Base-by-base conservation (phyloP, 2,113 vertebrate genomes). In the Macquaria ambigua region DNA sequence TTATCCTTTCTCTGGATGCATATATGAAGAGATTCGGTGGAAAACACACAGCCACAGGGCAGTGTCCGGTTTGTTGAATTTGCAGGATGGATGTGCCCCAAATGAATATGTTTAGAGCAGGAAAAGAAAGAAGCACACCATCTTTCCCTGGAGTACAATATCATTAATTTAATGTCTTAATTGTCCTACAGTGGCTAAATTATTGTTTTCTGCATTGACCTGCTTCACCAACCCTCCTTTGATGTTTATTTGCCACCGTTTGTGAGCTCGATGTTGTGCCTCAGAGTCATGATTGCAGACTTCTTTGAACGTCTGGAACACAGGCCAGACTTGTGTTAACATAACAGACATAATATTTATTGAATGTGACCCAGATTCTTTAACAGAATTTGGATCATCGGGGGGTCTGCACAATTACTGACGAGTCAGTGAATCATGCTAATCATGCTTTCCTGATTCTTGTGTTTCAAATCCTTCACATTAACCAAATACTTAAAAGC, bases 221-320 rank as follows among this genome's bases (percentile, higher is more conserved):
- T 52, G 74, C 77, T 88, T 83, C 55, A 46, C 43, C 84, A 87
- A 74, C 82, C 71, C 58, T 39, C 10, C 20, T 84, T 67, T 91
- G 80, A 82, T 83, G 59, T 86, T 89, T 81, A 75, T 91, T 82
- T 86, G 75, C 81, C 85, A 73, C 77, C 34, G 46, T 90, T 70
- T 70, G 31, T 63, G 62, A 85, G 64, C 66, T 78, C 52, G 62
- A 67, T 43, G n/a, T 50, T 77, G 1, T 50, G 39, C 77, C 77
- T 74, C 64, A 16, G 12, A 73, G 69, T 59, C 79, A 31, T 46
- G 39, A 5, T 46, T 68, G 21, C 39, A 64, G n/a, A 79, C 4
- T 23, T 41, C 46, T 71, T 82, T 80, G 46, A 75, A 39, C 61
- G 76, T 56, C 12, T 55, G 69, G 34, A 58, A 46, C 59, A 8